These are phyloP conservation scores for Aphodius granarius DNA, from an alignment of 2,888 invertebrate genomes.

Conservation along the genomic window DNA sequence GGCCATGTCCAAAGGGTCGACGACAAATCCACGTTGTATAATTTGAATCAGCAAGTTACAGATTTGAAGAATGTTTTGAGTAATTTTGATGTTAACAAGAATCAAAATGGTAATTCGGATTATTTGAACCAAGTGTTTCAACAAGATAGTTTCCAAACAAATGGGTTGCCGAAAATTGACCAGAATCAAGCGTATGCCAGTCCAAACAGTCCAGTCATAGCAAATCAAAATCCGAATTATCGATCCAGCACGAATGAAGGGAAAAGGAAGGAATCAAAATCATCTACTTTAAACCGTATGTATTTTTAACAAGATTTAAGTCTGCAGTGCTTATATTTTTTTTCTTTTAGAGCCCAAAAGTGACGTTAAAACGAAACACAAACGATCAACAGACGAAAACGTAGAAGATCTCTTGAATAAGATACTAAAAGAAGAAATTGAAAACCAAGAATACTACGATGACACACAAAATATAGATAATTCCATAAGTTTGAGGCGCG, in stretches of 20 bases:
- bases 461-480: conserved; percentile 15
- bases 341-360: not conserved
- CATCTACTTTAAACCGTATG: not conserved
- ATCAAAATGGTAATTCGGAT: not conserved
- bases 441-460: not conserved
- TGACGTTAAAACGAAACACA: not conserved
- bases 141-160: not conserved
- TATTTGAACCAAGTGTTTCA: not conserved
- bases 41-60: conserved; percentile 44
- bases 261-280: not conserved
- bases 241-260: not conserved
- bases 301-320: not conserved
- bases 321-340: not conserved
- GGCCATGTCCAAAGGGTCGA: conserved; percentile 43
- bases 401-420: not conserved
- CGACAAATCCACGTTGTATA: conserved; percentile 41
- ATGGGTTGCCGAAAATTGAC: not conserved
- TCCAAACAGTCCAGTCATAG: not conserved
- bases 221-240: not conserved
- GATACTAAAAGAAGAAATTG: not conserved
- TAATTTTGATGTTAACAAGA: conserved; percentile 26
- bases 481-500: not conserved
- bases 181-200: conserved; percentile 1
- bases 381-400: not conserved
- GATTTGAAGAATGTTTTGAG: conserved; percentile 42